phyloP scores from a whole-genome alignment of 2,888 invertebrate genomes.

The Drosophila paramelanica region DNA sequence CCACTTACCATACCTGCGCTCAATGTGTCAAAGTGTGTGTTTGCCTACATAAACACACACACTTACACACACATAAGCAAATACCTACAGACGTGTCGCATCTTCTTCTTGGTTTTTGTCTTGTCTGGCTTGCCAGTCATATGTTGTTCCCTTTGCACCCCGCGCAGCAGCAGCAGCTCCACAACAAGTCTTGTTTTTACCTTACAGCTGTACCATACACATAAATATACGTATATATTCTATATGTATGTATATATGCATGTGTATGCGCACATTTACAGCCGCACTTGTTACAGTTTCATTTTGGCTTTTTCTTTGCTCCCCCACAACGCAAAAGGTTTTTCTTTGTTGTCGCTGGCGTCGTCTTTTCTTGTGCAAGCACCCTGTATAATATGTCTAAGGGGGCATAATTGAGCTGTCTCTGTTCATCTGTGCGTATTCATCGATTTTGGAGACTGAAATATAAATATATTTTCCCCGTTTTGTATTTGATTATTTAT shows the following conservation, averaged over 20 bases:
- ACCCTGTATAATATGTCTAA: conserved; percentile 16
- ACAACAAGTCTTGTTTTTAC: conserved; percentile 48
- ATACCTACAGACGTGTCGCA: conserved; percentile 27
- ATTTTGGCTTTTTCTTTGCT: conserved; percentile 37
- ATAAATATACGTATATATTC: conserved; percentile 14
- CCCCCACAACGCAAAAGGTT: conserved; percentile 49
- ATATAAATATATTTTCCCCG: neutral
- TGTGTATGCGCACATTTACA: conserved; percentile 12
- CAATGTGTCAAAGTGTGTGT: conserved; percentile 18
- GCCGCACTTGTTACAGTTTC: conserved; percentile 73
- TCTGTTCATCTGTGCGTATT: neutral
- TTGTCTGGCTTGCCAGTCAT: conserved; percentile 50
- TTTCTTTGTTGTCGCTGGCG: conserved; percentile 49
- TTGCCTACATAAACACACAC: conserved; percentile 22
- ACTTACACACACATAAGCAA: conserved; percentile 11
- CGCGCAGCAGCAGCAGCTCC: conserved; percentile 4
- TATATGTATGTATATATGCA: neutral
- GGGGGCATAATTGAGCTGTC: conserved; percentile 4
- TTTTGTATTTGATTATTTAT: too few species aligned
- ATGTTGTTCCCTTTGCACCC: conserved; percentile 10
- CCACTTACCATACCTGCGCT: conserved; percentile 45
- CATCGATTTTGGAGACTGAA: neutral
- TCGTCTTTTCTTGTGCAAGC: conserved; percentile 23
- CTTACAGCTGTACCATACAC: conserved; percentile 36
- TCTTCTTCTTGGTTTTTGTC: conserved; percentile 39